phyloP scores from a whole-genome alignment of 1,140 invertebrate genomes.

The Tetramorium simillimum region DNA sequence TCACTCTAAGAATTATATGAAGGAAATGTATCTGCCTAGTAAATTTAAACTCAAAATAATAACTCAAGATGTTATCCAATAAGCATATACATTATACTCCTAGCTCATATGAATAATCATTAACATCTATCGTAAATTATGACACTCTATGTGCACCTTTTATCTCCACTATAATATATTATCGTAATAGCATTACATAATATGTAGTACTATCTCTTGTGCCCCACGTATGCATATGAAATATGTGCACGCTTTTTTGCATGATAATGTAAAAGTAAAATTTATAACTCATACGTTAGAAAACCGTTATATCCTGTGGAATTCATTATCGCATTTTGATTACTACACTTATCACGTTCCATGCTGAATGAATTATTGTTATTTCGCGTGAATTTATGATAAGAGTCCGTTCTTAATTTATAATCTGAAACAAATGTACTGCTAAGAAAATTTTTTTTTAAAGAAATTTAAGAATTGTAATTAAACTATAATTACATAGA shows the following conservation, averaged over 20 bases:
- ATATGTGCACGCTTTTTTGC: neutral
- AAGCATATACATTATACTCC: neutral
- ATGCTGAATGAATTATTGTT: neutral
- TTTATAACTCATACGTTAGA: slow-evolving; percentile 6
- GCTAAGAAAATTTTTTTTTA: neutral
- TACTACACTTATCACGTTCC: neutral
- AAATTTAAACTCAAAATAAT: neutral
- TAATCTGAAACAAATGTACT: neutral
- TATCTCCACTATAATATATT: slow-evolving; percentile 26
- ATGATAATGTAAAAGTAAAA: slow-evolving; percentile 30
- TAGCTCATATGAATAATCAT: slow-evolving; percentile 31
- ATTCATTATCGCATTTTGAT: slow-evolving; percentile 1
- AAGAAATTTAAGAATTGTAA: neutral
- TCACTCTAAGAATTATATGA: neutral
- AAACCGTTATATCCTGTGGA: neutral
- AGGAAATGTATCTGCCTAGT: neutral
- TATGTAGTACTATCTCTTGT: neutral
- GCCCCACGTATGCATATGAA: neutral
- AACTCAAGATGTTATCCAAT: slow-evolving; percentile 1
- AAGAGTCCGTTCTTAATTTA: neutral
- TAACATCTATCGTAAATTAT: slow-evolving; percentile 21
- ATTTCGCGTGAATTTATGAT: neutral
- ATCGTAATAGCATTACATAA: neutral
- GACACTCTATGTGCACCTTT: neutral
- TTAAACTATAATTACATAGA: neutral